phyloP scores from a whole-genome alignment of 2,888 invertebrate species.

The Drosophila trichaetosa region DNA sequence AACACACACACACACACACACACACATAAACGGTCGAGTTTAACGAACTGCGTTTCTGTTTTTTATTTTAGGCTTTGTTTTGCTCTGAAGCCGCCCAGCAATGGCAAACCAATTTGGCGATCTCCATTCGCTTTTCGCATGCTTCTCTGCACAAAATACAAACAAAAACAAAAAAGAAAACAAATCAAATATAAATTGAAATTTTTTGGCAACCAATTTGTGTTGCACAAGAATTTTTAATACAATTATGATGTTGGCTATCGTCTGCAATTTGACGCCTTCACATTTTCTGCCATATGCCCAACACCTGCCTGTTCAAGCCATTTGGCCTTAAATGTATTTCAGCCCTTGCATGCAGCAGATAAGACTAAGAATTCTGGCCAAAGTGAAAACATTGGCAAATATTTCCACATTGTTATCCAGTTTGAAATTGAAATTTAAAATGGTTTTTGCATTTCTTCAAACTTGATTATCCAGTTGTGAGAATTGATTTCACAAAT shows the following conservation, averaged over 20 bases:
- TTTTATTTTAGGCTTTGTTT: conserved; percentile 19
- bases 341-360: not conserved
- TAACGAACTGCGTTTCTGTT: conserved; percentile 68
- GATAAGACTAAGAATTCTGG: not conserved
- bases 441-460: not conserved
- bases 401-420: not conserved
- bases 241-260: conserved; percentile 44
- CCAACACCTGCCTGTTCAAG: conserved; percentile 14
- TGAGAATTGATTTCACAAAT: not conserved
- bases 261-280: not conserved
- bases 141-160: conserved; percentile 47
- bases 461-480: not conserved
- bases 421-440: not conserved
- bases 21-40: conserved; percentile 59
- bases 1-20: conserved; percentile 8
- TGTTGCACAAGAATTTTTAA: conserved; percentile 42
- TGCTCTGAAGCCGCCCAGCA: conserved; percentile 19
- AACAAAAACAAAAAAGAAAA: conserved; percentile 15
- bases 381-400: not conserved
- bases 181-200: conserved; percentile 36
- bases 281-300: conserved; percentile 4
- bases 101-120: conserved; percentile 55
- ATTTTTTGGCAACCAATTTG: conserved; percentile 30
- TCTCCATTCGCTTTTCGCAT: conserved; percentile 48
- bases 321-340: not conserved